Evolutionary conservation across 1,140 invertebrate species (phyloP).

Genomic region (Drosophila novamexicana): DNA sequence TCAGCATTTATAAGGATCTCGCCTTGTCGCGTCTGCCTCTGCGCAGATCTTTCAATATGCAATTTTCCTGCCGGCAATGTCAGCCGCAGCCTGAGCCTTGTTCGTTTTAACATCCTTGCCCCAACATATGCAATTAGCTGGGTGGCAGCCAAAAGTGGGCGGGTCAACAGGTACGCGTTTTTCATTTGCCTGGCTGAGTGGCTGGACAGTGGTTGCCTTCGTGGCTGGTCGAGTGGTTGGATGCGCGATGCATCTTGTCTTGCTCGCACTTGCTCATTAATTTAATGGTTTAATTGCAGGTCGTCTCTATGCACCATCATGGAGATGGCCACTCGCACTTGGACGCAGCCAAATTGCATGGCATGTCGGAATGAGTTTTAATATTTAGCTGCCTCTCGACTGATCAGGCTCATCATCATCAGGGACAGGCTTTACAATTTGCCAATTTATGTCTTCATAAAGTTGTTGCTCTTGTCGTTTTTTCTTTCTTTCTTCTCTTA

Average conservation of each 20-base stretch:
- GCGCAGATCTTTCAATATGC: conserved; percentile 41
- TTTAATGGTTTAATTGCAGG: conserved; percentile 80
- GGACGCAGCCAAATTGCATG: conserved; percentile 26
- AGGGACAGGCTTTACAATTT: conserved; percentile 71
- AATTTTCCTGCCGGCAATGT: conserved; percentile 61
- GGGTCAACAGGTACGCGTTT: conserved; percentile 68
- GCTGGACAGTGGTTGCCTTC: neutral
- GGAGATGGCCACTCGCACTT: conserved; percentile 12
- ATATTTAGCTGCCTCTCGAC: conserved; percentile 46
- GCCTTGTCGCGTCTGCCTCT: neutral
- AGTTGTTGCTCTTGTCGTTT: conserved; percentile 20
- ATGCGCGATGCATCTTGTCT: conserved; percentile 43
- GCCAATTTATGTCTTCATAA: conserved; percentile 83
- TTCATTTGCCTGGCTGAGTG: conserved; percentile 61
- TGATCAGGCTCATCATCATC: conserved; percentile 60
- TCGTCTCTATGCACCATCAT: conserved; percentile 21
- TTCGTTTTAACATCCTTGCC: conserved; percentile 30
- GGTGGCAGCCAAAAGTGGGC: conserved; percentile 67
- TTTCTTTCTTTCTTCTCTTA: neutral
- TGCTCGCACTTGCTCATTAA: conserved; percentile 67
- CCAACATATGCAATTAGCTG: conserved; percentile 63
- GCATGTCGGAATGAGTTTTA: conserved; percentile 60
- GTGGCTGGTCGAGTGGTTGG: conserved; percentile 22
- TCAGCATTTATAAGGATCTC: neutral
- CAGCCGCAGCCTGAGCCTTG: conserved; percentile 6